phyloP scores from a whole-genome alignment of 2,113 vertebrate species.

The Hippocampus zosterae region DNA sequence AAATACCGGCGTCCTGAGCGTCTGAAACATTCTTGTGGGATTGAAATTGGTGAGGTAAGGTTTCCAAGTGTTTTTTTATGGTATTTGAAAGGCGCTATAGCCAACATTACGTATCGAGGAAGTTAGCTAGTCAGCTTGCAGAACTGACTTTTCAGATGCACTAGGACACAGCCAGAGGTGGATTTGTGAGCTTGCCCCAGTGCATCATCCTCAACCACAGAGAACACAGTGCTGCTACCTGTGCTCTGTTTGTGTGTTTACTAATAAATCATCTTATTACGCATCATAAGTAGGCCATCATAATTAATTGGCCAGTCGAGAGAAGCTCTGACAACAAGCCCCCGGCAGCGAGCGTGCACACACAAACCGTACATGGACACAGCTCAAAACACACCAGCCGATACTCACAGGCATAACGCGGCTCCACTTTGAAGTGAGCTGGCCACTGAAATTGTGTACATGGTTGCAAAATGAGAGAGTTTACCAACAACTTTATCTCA shows the following conservation, averaged over 20 bases:
- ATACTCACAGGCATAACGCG: constrained; percentile 15
- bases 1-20: not conserved
- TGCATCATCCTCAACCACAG: constrained; percentile 43
- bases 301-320: constrained; percentile 78
- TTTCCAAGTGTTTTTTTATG: not conserved
- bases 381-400: constrained; percentile 1
- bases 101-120: not conserved
- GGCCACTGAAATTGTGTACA: not conserved
- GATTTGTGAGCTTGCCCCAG: constrained; percentile 56
- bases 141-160: constrained; percentile 26
- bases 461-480: constrained; percentile 19
- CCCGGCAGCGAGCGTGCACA: constrained; percentile 49
- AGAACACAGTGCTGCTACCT: constrained; percentile 42
- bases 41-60: not conserved
- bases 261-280: constrained; percentile 79
- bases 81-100: not conserved
- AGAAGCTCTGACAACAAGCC: constrained; percentile 71
- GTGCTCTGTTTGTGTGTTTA: constrained; percentile 73
- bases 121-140: not conserved
- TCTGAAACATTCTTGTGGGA: not conserved
- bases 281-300: constrained; percentile 80
- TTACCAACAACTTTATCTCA: not conserved
- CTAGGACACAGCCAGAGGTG: constrained; percentile 61
- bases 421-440: not conserved
- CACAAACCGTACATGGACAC: constrained; percentile 13